phyloP scores from a whole-genome alignment of 2,797 vertebrate genomes.

The Sebastes kiyomatsui region DNA sequence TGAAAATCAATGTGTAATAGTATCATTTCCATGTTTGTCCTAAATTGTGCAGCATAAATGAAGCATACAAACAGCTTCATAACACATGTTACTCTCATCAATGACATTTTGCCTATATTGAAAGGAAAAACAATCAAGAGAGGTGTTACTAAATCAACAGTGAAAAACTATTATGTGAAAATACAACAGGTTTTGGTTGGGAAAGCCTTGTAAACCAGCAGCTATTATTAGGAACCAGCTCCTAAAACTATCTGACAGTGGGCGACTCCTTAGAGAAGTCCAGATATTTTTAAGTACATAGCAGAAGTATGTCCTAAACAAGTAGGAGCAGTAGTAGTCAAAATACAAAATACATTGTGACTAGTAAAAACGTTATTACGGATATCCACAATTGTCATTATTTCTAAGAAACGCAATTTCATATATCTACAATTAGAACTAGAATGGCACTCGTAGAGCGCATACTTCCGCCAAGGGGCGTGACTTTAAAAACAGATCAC shows the following conservation, averaged over 20 bases:
- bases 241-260: constrained; percentile 16
- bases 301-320: background rate
- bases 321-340: background rate
- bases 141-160: background rate
- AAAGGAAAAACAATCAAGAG: background rate
- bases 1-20: background rate
- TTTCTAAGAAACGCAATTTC: too few relatives aligned
- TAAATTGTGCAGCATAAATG: background rate
- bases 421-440: too few relatives aligned
- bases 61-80: background rate
- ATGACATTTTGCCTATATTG: background rate
- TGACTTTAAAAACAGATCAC: too few relatives aligned
- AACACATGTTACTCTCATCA: background rate
- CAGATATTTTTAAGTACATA: background rate
- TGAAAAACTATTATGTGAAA: background rate
- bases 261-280: background rate
- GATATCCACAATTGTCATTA: too few relatives aligned
- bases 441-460: too few relatives aligned
- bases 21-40: background rate
- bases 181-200: background rate
- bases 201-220: constrained; percentile 22
- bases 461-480: too few relatives aligned
- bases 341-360: too few relatives aligned
- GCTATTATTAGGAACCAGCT: constrained; percentile 1
- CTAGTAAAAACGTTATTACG: too few relatives aligned